Conservation (phyloP, 2,797 vertebrate species). For the Sarcophilus harrisii region DNA sequence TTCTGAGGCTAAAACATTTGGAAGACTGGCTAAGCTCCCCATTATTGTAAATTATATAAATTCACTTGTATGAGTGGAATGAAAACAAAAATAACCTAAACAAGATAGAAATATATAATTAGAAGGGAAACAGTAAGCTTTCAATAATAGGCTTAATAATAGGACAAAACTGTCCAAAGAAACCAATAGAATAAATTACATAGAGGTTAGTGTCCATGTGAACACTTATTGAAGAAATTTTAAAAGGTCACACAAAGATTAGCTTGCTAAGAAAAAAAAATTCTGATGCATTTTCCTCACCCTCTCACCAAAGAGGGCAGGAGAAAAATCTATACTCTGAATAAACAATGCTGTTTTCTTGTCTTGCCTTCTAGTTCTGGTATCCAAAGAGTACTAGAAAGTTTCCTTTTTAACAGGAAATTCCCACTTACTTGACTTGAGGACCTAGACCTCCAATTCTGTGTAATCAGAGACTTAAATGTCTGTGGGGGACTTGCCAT, state of each 20-base stretch:
- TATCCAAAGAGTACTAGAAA: neutral
- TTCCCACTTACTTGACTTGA: neutral
- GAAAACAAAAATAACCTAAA: neutral
- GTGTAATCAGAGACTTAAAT: neutral
- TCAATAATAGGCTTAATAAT: neutral
- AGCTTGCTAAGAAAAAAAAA: neutral
- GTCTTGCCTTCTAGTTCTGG: neutral
- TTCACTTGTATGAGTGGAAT: neutral
- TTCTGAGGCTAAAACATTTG: neutral
- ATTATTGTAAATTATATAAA: neutral
- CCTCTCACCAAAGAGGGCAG: neutral
- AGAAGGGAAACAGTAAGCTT: neutral
- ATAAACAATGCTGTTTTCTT: neutral
- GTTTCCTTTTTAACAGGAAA: neutral
- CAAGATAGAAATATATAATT: neutral
- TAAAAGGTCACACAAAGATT: neutral
- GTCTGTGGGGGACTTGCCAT: neutral
- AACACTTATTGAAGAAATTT: neutral
- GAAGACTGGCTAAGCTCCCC: neutral
- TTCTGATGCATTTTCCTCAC: neutral
- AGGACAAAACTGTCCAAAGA: neutral
- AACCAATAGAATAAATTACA: neutral
- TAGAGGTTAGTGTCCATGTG: neutral
- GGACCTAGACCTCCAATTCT: neutral
- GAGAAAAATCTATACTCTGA: slow-evolving; percentile 1